A percentile compares a stretch with the other conserved stretches of the same genome.
Conservation (phyloP, 1,140 invertebrate species). For the Drosophila rhopaloa region DNA sequence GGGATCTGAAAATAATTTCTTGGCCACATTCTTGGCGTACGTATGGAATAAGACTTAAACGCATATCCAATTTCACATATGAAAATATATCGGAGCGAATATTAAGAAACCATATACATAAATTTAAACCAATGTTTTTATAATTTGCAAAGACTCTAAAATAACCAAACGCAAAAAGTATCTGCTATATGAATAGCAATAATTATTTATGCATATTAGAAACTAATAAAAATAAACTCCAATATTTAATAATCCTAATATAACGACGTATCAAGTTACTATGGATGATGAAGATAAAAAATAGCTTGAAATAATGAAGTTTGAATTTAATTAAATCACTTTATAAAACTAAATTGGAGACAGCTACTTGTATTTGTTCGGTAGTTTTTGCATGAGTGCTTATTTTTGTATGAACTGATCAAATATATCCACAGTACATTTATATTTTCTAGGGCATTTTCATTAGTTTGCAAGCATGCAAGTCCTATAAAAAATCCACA, state of each 20-base stretch:
- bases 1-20: background rate
- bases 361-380: background rate
- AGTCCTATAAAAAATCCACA: background rate
- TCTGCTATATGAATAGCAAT: slow-evolving; percentile 22
- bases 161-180: slow-evolving; percentile 5
- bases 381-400: background rate
- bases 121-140: slow-evolving; percentile 7
- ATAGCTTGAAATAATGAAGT: slow-evolving; percentile 1
- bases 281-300: background rate
- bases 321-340: slow-evolving; percentile 15
- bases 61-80: background rate
- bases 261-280: slow-evolving; percentile 27
- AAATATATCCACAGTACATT: background rate
- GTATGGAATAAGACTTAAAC: slow-evolving; percentile 3
- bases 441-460: background rate
- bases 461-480: background rate
- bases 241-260: slow-evolving; percentile 18
- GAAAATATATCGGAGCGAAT: slow-evolving; percentile 1
- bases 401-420: no score
- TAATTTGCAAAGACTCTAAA: slow-evolving; percentile 3
- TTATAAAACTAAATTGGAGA: background rate
- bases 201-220: slow-evolving; percentile 46
- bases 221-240: slow-evolving; percentile 36
- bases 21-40: background rate
- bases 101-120: slow-evolving; percentile 15